Conservation (phyloP, 2,797 vertebrate genomes). For the Falco columbarius region DNA sequence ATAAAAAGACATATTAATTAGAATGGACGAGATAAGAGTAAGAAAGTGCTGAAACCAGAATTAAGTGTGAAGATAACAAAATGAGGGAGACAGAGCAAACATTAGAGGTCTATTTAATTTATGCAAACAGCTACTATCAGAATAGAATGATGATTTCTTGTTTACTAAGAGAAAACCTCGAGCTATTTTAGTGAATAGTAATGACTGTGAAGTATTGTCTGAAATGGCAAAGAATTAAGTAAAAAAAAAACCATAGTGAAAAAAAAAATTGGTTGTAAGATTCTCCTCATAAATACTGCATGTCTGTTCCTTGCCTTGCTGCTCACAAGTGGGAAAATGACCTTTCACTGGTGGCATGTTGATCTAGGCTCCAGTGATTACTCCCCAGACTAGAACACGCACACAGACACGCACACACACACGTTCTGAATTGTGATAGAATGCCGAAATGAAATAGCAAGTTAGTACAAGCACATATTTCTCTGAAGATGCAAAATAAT, state of each 20-base stretch:
- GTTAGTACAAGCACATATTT: neutral
- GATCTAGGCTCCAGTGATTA: neutral
- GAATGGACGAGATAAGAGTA: neutral
- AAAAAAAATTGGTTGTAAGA: neutral
- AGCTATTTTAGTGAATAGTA: neutral
- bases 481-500: neutral
- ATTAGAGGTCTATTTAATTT: neutral
- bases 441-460: neutral
- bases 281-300: neutral
- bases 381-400: neutral
- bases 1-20: neutral
- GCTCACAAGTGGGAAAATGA: neutral
- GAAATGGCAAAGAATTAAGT: neutral
- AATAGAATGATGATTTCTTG: neutral
- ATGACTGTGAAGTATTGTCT: neutral
- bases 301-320: neutral
- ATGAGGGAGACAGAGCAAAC: neutral
- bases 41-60: neutral
- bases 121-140: neutral
- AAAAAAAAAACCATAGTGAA: neutral
- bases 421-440: neutral
- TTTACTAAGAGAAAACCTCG: neutral
- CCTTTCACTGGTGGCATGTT: neutral
- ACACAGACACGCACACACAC: neutral
- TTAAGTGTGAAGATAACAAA: neutral